Conservation (phyloP, 2,113 vertebrate genomes). For the Bettongia penicillata region DNA sequence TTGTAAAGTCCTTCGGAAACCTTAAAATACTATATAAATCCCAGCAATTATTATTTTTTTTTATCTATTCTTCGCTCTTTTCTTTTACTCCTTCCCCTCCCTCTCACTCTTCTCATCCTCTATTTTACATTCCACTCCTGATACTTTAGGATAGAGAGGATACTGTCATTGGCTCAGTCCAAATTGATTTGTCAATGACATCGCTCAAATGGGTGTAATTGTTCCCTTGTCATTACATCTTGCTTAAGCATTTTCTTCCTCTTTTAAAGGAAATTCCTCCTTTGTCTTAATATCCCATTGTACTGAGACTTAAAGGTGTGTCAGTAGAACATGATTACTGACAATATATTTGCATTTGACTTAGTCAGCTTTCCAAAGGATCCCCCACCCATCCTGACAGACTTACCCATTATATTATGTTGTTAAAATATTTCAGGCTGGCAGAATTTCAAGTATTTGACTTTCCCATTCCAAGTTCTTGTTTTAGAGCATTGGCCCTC, state of each 20-base stretch:
- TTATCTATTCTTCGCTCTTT: neutral
- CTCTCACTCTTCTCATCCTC: neutral
- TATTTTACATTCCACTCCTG: neutral
- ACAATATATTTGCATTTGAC: conserved; percentile 12
- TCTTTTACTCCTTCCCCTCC: neutral
- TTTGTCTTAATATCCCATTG: conserved; percentile 37
- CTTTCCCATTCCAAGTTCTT: conserved; percentile 55
- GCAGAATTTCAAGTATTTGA: conserved; percentile 52
- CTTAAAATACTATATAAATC: neutral
- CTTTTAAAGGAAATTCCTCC: neutral
- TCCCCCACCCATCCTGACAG: conserved; percentile 21
- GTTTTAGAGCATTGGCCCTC: conserved; percentile 31
- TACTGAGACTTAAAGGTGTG: conserved; percentile 40
- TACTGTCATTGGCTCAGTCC: neutral
- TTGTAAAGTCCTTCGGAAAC: neutral
- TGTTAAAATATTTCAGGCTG: conserved; percentile 38
- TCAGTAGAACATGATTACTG: neutral
- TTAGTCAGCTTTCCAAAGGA: conserved; percentile 17
- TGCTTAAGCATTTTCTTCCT: neutral
- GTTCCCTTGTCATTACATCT: neutral
- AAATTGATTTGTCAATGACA: neutral
- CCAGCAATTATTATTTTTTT: neutral
- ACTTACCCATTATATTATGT: neutral
- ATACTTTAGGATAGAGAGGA: neutral
- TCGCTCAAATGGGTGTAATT: neutral